phyloP scores from a whole-genome alignment of 37 sponge, comb jelly and placozoan species.

The Hexactinellida sp. region DNA sequence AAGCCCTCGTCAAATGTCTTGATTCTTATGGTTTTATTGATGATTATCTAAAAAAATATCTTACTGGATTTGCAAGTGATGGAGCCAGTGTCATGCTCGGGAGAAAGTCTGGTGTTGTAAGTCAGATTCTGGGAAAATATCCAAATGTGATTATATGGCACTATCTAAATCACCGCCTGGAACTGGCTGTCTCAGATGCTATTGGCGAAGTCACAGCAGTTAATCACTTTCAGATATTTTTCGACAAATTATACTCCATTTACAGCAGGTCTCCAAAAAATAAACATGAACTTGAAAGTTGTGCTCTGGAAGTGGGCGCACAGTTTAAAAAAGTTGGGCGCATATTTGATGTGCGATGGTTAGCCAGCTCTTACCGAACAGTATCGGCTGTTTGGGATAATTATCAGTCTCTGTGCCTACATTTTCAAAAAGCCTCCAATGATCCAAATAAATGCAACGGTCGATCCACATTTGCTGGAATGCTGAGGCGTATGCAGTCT shows the following conservation, averaged over 20 bases:
- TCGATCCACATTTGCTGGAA: neutral
- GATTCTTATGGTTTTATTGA: neutral
- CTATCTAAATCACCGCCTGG: neutral
- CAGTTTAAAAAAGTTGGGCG: neutral
- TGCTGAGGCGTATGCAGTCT: neutral
- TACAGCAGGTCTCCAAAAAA: neutral
- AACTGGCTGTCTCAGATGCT: neutral
- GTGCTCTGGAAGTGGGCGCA: neutral
- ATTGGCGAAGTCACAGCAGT: neutral
- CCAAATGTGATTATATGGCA: neutral
- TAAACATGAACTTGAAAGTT: neutral
- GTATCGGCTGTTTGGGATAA: conserved; percentile 12
- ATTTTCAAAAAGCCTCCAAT: neutral
- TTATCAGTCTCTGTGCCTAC: neutral
- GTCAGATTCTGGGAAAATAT: neutral
- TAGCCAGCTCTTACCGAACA: neutral
- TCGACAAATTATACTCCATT: neutral
- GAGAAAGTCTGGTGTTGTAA: neutral
- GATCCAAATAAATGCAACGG: neutral
- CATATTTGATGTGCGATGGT: neutral
- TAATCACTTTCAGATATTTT: neutral
- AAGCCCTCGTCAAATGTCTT: neutral
- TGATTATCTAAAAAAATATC: neutral
- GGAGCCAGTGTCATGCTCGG: neutral
- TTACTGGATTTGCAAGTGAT: neutral